Conservation (phyloP, 2,888 invertebrate species). For the Archips crataeganus region DNA sequence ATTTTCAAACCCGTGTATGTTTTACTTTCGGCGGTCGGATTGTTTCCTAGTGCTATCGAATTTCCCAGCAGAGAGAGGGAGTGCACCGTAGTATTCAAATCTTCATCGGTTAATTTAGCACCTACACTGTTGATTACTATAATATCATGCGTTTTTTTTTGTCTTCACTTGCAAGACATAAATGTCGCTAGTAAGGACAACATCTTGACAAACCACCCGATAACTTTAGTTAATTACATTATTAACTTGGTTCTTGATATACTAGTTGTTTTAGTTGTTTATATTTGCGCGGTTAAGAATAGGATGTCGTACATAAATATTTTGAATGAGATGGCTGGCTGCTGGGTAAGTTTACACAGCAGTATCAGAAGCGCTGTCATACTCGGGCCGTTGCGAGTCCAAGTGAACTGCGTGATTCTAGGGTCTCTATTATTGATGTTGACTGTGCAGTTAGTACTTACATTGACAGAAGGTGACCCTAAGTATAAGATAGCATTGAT, state of each 20-base stretch:
- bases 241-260: not conserved
- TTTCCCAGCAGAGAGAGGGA: slow-evolving; percentile 13
- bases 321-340: slow-evolving; percentile 20
- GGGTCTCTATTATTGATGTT: slow-evolving; percentile 14
- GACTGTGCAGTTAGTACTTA: not conserved
- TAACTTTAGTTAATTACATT: slow-evolving; percentile 17
- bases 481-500: slow-evolving; percentile 23
- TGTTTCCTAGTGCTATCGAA: slow-evolving; percentile 25
- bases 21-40: slow-evolving; percentile 19
- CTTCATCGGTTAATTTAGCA: slow-evolving; percentile 5
- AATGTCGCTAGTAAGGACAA: not conserved
- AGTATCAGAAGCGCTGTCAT: slow-evolving; percentile 9
- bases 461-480: not conserved
- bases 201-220: not conserved
- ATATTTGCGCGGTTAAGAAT: slow-evolving; percentile 15
- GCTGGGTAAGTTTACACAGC: slow-evolving; percentile 17
- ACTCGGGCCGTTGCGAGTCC: slow-evolving; percentile 17
- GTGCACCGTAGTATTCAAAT: slow-evolving; percentile 5
- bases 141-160: slow-evolving; percentile 12
- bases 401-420: slow-evolving; percentile 25
- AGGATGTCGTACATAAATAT: slow-evolving; percentile 20
- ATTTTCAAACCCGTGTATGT: slow-evolving; percentile 30
- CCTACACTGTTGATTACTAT: slow-evolving; percentile 5
- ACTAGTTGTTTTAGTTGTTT: not conserved
- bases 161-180: slow-evolving; percentile 19